These are phyloP conservation scores for Acrobasis consociella DNA, from an alignment of 2,888 invertebrate genomes.

Conservation along the genomic window DNA sequence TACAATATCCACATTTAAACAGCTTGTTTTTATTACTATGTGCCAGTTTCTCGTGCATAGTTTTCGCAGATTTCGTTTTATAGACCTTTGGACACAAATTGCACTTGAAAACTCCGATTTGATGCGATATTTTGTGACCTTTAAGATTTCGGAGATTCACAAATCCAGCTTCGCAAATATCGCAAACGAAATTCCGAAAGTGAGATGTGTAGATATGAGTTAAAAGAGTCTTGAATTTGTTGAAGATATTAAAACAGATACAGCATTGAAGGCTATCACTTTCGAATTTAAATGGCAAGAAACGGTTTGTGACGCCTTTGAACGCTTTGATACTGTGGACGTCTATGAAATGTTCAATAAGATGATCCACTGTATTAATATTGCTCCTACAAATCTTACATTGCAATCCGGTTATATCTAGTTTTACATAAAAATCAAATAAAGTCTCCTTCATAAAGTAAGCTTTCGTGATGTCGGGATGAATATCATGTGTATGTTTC, in stretches of 20 bases:
- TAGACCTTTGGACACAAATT: constrained; percentile 55
- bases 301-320: constrained; percentile 46
- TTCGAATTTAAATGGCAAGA: constrained; percentile 58
- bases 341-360: constrained; percentile 44
- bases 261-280: constrained; percentile 45
- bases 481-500: constrained; percentile 42
- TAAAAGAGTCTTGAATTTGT: constrained; percentile 47
- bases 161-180: constrained; percentile 47
- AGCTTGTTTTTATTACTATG: constrained; percentile 36
- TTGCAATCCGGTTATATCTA: constrained; percentile 25
- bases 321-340: constrained; percentile 42
- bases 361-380: constrained; percentile 40
- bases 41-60: constrained; percentile 52
- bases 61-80: constrained; percentile 47
- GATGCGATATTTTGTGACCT: constrained; percentile 34
- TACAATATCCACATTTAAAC: constrained; percentile 46
- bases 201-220: constrained; percentile 56
- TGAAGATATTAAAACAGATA: constrained; percentile 47
- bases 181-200: constrained; percentile 54
- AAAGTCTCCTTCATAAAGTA: constrained; percentile 39
- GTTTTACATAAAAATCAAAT: constrained; percentile 5
- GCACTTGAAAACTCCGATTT: constrained; percentile 40
- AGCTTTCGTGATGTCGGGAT: constrained; percentile 37
- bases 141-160: constrained; percentile 29
- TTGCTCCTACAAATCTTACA: constrained; percentile 40